Evolutionary conservation across 2,113 vertebrate genomes (phyloP).

Genomic region (Centrocercus urophasianus): DNA sequence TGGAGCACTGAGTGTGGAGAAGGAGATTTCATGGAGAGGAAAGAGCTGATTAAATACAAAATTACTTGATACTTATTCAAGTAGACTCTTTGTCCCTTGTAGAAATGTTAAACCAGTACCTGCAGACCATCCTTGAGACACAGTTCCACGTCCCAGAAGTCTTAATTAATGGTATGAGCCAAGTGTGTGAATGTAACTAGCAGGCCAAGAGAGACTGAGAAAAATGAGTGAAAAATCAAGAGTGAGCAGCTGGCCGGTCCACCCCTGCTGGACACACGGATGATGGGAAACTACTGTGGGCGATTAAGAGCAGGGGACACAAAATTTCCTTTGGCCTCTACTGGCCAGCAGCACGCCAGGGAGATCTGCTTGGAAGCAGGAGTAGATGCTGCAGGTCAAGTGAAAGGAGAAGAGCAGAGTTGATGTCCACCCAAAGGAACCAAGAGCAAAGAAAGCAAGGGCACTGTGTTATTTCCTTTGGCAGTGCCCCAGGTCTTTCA

Average conservation of each 20-base stretch:
- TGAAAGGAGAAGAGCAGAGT: background rate
- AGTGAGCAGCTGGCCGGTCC: accelerated
- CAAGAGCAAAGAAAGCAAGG: background rate
- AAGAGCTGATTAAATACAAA: background rate
- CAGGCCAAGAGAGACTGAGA: background rate
- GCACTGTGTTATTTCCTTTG: background rate
- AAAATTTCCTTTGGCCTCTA: background rate
- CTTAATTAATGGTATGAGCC: accelerated
- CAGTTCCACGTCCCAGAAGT: background rate
- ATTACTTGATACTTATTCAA: background rate
- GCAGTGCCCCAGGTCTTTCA: background rate
- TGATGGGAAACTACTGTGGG: background rate
- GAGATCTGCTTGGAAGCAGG: background rate
- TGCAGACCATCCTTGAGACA: accelerated
- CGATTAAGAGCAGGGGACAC: background rate
- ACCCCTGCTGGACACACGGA: accelerated
- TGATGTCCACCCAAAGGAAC: accelerated
- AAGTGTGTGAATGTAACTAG: background rate
- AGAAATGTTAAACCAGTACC: background rate
- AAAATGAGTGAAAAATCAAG: background rate
- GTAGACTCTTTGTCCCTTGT: background rate
- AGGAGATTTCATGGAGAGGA: background rate
- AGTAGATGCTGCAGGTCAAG: background rate
- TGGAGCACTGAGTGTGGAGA: background rate
- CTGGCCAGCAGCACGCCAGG: background rate